phyloP scores from a whole-genome alignment of 2,888 invertebrate species.

The Orchesellides sinensis region DNA sequence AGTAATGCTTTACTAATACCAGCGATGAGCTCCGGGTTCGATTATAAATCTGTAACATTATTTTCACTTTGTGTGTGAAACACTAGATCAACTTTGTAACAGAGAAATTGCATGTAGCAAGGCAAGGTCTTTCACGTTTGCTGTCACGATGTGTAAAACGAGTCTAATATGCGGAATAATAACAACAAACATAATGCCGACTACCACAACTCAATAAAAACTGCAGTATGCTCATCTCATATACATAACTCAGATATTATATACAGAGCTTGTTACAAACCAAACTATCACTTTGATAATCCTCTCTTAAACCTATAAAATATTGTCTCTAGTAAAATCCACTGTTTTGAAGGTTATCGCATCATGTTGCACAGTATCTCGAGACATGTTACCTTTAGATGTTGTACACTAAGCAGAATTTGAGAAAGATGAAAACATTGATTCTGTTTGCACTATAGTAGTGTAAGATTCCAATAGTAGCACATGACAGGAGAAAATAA shows the following conservation, averaged over 20 bases:
- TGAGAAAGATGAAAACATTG: background rate
- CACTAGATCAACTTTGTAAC: background rate
- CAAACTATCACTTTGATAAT: background rate
- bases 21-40: too few species aligned
- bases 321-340: background rate
- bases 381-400: too few species aligned
- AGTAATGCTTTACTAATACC: background rate
- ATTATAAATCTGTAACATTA: background rate
- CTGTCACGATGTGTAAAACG: constrained; percentile 8
- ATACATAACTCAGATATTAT: too few species aligned
- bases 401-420: background rate
- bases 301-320: background rate
- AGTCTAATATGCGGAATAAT: background rate
- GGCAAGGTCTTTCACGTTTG: constrained; percentile 19
- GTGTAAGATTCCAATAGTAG: background rate
- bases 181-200: background rate
- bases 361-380: too few species aligned
- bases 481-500: constrained; percentile 36
- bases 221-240: background rate
- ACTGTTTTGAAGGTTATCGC: background rate
- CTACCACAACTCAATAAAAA: background rate
- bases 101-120: too few species aligned
- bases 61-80: background rate
- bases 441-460: background rate
- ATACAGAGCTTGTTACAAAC: background rate